These are phyloP conservation scores for Agrochola macilenta DNA, from an alignment of 2,888 invertebrate species.

Conservation along the genomic window DNA sequence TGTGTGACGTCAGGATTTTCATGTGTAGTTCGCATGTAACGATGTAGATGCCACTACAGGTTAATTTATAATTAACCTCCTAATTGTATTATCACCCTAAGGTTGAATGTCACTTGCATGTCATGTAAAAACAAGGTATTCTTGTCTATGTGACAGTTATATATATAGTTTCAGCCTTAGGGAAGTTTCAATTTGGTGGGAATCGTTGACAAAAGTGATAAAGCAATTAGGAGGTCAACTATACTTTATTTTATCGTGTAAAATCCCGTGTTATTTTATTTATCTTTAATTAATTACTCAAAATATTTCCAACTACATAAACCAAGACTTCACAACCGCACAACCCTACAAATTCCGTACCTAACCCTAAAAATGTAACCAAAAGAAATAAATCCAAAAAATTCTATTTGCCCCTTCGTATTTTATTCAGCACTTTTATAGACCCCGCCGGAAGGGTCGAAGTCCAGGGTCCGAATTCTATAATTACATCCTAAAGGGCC, in stretches of 20 bases:
- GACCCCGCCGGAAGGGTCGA: conserved; percentile 62
- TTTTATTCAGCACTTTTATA: conserved; percentile 67
- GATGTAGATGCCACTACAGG: too few species aligned
- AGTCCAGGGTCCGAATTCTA: conserved; percentile 60
- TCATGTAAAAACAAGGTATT: too few species aligned
- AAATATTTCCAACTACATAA: neutral
- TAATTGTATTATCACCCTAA: too few species aligned
- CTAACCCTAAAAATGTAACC: neutral
- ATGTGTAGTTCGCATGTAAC: too few species aligned
- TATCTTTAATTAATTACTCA: neutral
- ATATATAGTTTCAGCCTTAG: too few species aligned
- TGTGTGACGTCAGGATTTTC: too few species aligned
- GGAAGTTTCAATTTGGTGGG: neutral
- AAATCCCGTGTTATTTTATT: neutral
- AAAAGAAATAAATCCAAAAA: conserved; percentile 41
- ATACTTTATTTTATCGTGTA: neutral
- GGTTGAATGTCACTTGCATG: too few species aligned
- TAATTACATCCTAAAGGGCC: conserved; percentile 68
- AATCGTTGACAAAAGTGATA: neutral
- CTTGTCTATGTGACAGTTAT: too few species aligned
- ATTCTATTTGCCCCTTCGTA: conserved; percentile 56
- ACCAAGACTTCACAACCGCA: neutral
- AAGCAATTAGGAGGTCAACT: too few species aligned
- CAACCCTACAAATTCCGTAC: conserved; percentile 9
- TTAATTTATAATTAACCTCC: too few species aligned